phyloP scores from a whole-genome alignment of 2,113 vertebrate genomes.

The Tetrao urogallus region DNA sequence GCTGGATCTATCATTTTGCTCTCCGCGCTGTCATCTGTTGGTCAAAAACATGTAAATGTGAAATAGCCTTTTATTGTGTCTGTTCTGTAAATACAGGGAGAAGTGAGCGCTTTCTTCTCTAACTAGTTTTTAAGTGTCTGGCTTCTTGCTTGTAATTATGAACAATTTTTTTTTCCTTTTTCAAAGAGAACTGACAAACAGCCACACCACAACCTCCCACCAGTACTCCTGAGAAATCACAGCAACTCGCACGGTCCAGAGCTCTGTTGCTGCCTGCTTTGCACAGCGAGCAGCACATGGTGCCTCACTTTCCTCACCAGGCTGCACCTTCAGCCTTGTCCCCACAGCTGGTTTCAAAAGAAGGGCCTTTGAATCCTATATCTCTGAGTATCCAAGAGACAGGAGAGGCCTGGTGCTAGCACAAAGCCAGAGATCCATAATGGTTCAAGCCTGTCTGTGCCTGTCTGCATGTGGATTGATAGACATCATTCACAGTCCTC shows the following conservation, averaged over 20 bases:
- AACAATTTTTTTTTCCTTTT: not conserved
- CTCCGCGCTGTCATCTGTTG: not conserved
- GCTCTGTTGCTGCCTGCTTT: not conserved
- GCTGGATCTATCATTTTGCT: not conserved
- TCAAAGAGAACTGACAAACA: not conserved
- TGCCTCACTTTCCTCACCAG: not conserved
- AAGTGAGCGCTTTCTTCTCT: not conserved
- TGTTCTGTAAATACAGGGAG: accelerated
- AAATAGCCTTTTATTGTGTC: not conserved
- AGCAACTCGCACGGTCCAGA: not conserved
- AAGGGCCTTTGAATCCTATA: not conserved
- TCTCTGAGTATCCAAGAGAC: too few relatives aligned
- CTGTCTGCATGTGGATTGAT: not conserved
- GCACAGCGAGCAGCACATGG: too few relatives aligned
- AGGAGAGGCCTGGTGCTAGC: not conserved
- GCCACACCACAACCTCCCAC: not conserved
- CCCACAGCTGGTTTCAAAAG: not conserved
- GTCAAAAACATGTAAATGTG: not conserved
- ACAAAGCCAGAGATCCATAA: not conserved
- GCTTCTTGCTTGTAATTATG: not conserved
- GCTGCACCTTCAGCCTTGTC: not conserved
- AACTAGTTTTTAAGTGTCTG: not conserved
- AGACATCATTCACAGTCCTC: not conserved
- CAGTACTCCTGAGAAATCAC: not conserved
- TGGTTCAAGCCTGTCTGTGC: not conserved